Evolutionary conservation across 1,140 invertebrate genomes (phyloP).

Genomic region (Cataglyphis hispanica): DNA sequence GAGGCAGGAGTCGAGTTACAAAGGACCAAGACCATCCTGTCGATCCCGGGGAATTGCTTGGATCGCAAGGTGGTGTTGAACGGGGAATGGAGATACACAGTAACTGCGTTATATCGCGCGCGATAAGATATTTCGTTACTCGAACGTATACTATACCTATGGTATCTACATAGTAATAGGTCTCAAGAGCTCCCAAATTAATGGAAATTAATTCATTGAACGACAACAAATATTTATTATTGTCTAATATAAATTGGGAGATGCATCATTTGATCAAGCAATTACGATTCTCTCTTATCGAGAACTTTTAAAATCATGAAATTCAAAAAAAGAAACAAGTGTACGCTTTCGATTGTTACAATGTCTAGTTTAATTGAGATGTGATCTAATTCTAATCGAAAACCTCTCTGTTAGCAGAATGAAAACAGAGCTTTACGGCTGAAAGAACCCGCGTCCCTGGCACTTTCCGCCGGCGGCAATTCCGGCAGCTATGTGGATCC

Average conservation of each 20-base stretch:
- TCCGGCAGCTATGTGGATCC: slow-evolving; percentile 83
- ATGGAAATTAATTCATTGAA: slow-evolving; percentile 43
- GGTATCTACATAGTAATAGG: no score
- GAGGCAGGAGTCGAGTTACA: slow-evolving; percentile 11
- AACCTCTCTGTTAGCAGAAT: slow-evolving; percentile 85
- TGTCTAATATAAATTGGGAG: no score
- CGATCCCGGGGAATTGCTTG: slow-evolving; percentile 44
- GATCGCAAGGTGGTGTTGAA: slow-evolving; percentile 9
- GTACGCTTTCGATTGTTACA: background rate
- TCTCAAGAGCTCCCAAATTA: background rate
- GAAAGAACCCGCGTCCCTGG: slow-evolving; percentile 88
- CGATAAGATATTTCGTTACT: slow-evolving; percentile 9
- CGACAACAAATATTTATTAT: background rate
- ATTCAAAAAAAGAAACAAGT: background rate
- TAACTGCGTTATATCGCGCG: slow-evolving; percentile 22
- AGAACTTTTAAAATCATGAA: background rate
- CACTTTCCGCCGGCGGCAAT: slow-evolving; percentile 80
- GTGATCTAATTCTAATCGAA: slow-evolving; percentile 19
- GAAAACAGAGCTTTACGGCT: slow-evolving; percentile 91
- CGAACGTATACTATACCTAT: background rate
- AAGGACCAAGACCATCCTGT: slow-evolving; percentile 35
- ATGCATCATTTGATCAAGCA: background rate
- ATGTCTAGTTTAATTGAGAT: background rate
- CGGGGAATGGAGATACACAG: background rate
- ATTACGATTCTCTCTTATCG: background rate